Conservation (phyloP, 2,797 vertebrate genomes). For the Leptoclinus maculatus region DNA sequence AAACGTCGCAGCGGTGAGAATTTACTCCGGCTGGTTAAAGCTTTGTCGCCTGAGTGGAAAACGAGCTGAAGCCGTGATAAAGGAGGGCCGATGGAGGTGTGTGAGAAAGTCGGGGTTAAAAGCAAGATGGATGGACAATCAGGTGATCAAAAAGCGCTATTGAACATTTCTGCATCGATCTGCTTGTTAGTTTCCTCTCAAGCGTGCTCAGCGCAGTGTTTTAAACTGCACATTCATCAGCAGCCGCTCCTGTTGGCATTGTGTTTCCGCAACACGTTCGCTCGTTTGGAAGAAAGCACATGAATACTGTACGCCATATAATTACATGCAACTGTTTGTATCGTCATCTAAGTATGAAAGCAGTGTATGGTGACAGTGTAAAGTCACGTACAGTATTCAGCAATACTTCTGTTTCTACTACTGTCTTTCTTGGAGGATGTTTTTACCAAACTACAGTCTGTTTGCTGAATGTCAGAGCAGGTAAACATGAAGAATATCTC, state of each 20-base stretch:
- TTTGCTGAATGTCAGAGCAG: no score
- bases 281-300: not conserved
- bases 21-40: constrained; percentile 15
- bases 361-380: no score
- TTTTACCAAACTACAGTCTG: no score
- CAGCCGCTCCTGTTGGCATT: not conserved
- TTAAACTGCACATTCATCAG: constrained; percentile 24
- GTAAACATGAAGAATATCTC: no score
- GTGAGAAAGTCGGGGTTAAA: not conserved
- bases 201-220: constrained; percentile 9
- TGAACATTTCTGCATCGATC: constrained; percentile 29
- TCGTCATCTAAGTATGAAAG: no score
- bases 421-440: no score
- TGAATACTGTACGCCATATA: not conserved
- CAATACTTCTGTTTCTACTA: no score
- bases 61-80: not conserved
- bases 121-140: constrained; percentile 9
- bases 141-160: constrained; percentile 42
- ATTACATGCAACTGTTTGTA: no score
- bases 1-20: constrained; percentile 36
- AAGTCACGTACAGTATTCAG: no score
- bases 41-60: not conserved
- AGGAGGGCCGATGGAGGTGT: not conserved
- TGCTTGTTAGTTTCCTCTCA: constrained; percentile 43
- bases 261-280: not conserved